A percentile compares a stretch with the other conserved stretches of the same genome.
These are phyloP conservation scores for Spheniscus mendiculus DNA, from an alignment of 2,113 vertebrate genomes.

Conservation along the genomic window DNA sequence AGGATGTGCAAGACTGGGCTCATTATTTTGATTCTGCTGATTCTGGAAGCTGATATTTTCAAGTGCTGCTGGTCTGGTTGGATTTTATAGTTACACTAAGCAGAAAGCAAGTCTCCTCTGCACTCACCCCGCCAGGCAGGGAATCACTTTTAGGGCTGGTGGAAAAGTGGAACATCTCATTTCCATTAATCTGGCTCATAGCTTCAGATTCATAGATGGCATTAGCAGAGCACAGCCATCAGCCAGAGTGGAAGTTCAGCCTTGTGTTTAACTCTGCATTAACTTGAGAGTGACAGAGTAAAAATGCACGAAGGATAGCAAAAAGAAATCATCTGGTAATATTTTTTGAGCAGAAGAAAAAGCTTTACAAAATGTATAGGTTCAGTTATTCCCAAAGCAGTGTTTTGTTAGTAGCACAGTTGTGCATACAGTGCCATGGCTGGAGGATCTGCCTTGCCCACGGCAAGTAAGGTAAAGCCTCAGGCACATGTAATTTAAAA, in stretches of 20 bases:
- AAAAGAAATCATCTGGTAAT: background rate
- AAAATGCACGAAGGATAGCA: background rate
- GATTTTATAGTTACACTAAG: conserved; percentile 42
- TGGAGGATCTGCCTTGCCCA: conserved; percentile 63
- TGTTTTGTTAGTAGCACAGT: conserved; percentile 53
- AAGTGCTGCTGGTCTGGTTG: background rate
- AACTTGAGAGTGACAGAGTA: conserved; percentile 22
- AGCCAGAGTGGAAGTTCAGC: conserved; percentile 33
- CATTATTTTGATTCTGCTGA: background rate
- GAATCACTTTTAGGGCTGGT: background rate
- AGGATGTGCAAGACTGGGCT: background rate
- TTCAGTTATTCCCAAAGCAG: conserved; percentile 56
- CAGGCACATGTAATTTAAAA: conserved; percentile 65
- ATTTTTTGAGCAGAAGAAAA: conserved; percentile 40
- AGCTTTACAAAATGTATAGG: conserved; percentile 35
- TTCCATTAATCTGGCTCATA: conserved; percentile 56
- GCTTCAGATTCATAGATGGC: conserved; percentile 37
- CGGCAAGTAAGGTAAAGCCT: conserved; percentile 67
- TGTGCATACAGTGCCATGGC: conserved; percentile 32
- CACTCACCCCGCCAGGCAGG: background rate
- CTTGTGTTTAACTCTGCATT: conserved; percentile 30
- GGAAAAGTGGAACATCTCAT: conserved; percentile 46
- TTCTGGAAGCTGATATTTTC: background rate
- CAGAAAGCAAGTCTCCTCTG: background rate
- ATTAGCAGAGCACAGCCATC: conserved; percentile 22